Conservation (phyloP, 1,140 invertebrate genomes). For the Tetragnatha versicolor region DNA sequence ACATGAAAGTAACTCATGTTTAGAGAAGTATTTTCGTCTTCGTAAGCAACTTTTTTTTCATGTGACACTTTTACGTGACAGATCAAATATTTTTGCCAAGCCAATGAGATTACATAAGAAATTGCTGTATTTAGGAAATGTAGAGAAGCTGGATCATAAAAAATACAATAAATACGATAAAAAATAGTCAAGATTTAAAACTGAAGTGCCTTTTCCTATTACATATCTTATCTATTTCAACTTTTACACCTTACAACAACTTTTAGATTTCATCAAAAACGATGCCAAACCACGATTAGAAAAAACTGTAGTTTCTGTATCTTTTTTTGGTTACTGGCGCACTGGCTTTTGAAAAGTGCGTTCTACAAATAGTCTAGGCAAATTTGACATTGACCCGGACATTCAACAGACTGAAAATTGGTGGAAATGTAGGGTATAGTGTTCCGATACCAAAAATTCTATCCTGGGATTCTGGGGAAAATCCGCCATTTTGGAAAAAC, state of each 20-base stretch:
- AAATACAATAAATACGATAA: neutral
- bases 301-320: constrained; percentile 35
- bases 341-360: neutral
- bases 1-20: constrained; percentile 47
- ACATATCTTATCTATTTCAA: constrained; percentile 42
- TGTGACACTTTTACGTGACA: constrained; percentile 39
- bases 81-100: neutral
- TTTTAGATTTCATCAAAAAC: constrained; percentile 12
- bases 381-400: neutral
- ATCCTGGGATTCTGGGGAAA: too few relatives aligned
- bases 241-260: constrained; percentile 49
- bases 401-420: neutral
- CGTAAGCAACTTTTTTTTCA: constrained; percentile 27
- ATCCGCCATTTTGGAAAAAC: too few relatives aligned
- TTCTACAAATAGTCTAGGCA: neutral
- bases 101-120: neutral
- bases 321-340: neutral
- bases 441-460: too few relatives aligned
- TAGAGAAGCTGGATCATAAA: neutral
- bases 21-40: constrained; percentile 10
- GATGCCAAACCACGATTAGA: constrained; percentile 47
- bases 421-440: too few relatives aligned
- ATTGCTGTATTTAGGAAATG: neutral
- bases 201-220: constrained; percentile 24
- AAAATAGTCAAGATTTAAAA: neutral